A percentile compares a stretch with the other conserved stretches of the same genome.
phyloP scores from a whole-genome alignment of 1,140 invertebrate species.

The Pachypsylla venusta region DNA sequence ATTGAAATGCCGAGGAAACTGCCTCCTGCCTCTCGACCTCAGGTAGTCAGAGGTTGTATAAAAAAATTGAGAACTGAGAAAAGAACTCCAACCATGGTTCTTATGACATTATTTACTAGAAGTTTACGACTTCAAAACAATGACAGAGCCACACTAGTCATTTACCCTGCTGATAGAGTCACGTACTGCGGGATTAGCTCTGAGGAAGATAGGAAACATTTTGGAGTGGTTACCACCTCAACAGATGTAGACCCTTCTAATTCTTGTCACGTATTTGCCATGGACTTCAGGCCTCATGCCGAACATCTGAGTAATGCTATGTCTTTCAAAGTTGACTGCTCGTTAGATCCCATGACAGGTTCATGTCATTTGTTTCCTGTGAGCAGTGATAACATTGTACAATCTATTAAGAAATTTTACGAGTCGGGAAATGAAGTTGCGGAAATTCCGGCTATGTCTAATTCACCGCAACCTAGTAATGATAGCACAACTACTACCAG shows the following conservation, averaged over 20 bases:
- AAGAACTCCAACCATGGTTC: slow-evolving; percentile 67
- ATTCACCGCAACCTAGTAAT: slow-evolving; percentile 67
- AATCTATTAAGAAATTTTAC: slow-evolving; percentile 39
- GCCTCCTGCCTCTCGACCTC: slow-evolving; percentile 54
- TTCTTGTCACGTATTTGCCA: slow-evolving; percentile 90
- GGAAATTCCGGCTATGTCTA: slow-evolving; percentile 34
- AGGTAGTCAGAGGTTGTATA: slow-evolving; percentile 61
- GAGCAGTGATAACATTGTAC: slow-evolving; percentile 72
- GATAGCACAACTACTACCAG: slow-evolving; percentile 68
- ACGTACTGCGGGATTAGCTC: slow-evolving; percentile 79
- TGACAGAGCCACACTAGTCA: slow-evolving; percentile 41
- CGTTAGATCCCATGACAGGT: slow-evolving; percentile 46
- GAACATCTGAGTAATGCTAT: slow-evolving; percentile 59
- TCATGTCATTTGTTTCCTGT: slow-evolving; percentile 77
- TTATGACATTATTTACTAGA: slow-evolving; percentile 67
- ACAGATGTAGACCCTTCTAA: slow-evolving; percentile 44
- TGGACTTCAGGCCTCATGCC: slow-evolving; percentile 72
- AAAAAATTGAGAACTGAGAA: slow-evolving; percentile 76
- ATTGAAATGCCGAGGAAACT: slow-evolving; percentile 86
- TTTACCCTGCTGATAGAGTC: slow-evolving; percentile 71
- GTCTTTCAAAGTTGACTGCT: slow-evolving; percentile 63
- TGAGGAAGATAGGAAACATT: slow-evolving; percentile 79
- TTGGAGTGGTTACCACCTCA: slow-evolving; percentile 77
- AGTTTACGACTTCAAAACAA: slow-evolving; percentile 60
- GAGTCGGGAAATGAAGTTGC: slow-evolving; percentile 29